Evolutionary conservation across 2,888 invertebrate species (phyloP).

Genomic region (Agonopterix alstromeriana): DNA sequence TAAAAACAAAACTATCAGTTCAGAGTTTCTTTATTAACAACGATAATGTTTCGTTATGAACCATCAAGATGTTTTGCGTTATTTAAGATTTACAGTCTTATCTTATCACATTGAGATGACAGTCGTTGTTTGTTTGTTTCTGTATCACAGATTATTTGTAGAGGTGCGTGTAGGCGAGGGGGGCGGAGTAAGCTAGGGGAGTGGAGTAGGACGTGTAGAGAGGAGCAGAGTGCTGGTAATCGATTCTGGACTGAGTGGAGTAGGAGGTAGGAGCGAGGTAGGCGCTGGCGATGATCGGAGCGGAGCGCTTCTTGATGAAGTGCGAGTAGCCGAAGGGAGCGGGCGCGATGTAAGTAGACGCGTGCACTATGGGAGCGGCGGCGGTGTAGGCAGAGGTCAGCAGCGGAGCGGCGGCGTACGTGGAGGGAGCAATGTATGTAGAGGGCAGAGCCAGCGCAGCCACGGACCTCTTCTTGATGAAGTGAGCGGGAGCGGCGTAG

Average conservation of each 20-base stretch:
- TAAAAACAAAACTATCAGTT: too few species aligned
- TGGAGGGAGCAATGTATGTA: conserved; percentile 21
- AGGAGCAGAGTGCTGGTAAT: conserved; percentile 28
- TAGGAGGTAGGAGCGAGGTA: conserved; percentile 34
- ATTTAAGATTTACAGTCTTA: not conserved
- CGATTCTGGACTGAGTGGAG: conserved; percentile 39
- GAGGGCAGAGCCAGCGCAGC: conserved; percentile 10
- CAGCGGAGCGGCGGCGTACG: conserved; percentile 25
- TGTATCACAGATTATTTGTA: too few species aligned
- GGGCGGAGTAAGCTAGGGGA: conserved; percentile 15
- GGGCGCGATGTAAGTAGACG: conserved; percentile 17
- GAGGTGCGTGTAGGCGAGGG: too few species aligned
- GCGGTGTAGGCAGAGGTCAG: conserved; percentile 25
- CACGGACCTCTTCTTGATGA: conserved; percentile 18
- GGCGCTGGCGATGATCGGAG: conserved; percentile 32
- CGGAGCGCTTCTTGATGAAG: conserved; percentile 11
- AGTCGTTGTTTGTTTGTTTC: not conserved
- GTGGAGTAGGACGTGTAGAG: conserved; percentile 26
- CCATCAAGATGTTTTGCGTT: too few species aligned
- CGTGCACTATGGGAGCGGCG: conserved; percentile 8
- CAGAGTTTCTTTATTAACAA: too few species aligned
- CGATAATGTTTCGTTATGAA: too few species aligned
- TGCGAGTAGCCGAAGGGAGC: conserved; percentile 9
- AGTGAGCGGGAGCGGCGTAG: conserved; percentile 22
- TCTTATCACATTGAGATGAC: not conserved